phyloP scores from a whole-genome alignment of 2,797 vertebrate species.

The Pseudochirops corinnae region DNA sequence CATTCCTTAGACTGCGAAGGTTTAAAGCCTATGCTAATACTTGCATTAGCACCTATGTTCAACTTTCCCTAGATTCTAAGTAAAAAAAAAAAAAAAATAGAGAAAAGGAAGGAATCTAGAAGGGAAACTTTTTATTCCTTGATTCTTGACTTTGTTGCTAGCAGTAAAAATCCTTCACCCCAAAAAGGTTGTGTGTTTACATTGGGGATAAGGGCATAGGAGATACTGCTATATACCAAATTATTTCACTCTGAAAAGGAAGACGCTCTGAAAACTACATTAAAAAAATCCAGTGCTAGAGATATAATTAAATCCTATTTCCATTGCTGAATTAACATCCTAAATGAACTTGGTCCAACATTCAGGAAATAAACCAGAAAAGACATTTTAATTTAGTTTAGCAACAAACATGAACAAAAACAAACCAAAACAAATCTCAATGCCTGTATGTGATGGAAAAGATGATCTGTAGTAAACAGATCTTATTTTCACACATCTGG shows the following conservation, averaged over 20 bases:
- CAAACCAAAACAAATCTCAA: slow-evolving; percentile 53
- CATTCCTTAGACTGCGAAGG: not conserved
- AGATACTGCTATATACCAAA: not conserved
- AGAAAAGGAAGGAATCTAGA: not conserved
- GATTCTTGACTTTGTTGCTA: not conserved
- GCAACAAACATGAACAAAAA: slow-evolving; percentile 30
- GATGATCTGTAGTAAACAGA: slow-evolving; percentile 37
- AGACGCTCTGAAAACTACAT: not conserved
- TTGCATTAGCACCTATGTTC: not conserved
- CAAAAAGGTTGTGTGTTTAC: not conserved
- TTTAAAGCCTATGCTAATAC: not conserved
- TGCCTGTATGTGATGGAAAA: slow-evolving; percentile 1
- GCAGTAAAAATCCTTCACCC: not conserved
- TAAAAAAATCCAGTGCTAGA: not conserved
- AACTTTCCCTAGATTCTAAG: not conserved
- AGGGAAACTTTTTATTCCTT: not conserved
- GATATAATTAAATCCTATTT: slow-evolving; percentile 21
- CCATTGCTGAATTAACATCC: slow-evolving; percentile 12
- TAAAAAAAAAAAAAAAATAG: not conserved
- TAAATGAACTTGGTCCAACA: slow-evolving; percentile 42
- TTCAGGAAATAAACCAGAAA: slow-evolving; percentile 29
- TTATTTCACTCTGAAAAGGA: not conserved
- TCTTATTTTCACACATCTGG: slow-evolving; percentile 30
- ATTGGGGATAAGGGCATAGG: not conserved
- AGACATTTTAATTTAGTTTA: slow-evolving; percentile 35